Conservation (phyloP, 2,888 invertebrate genomes). For the Acrocera orbiculus region DNA sequence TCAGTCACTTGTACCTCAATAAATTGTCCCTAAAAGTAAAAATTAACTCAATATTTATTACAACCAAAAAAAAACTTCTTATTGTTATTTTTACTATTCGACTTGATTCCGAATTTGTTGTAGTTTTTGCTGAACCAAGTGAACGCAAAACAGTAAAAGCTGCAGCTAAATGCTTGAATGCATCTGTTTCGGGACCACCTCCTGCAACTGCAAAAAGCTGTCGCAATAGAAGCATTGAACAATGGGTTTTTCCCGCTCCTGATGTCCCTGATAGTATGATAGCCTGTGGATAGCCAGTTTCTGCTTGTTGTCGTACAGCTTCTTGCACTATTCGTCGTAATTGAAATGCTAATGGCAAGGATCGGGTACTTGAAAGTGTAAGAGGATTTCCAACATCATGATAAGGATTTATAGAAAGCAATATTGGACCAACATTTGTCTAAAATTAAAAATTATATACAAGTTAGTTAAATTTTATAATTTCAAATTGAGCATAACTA, state of each 20-base stretch:
- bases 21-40: constrained; percentile 60
- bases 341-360: constrained; percentile 57
- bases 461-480: background rate
- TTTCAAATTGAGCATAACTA: background rate
- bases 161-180: constrained; percentile 88
- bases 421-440: constrained; percentile 85
- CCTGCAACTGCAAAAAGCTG: constrained; percentile 88
- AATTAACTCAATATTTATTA: constrained; percentile 3
- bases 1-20: constrained; percentile 93
- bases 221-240: constrained; percentile 75
- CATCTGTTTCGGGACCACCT: constrained; percentile 87
- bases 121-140: constrained; percentile 78
- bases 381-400: constrained; percentile 73
- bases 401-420: constrained; percentile 79
- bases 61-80: no score
- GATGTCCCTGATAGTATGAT: constrained; percentile 82
- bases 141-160: constrained; percentile 87
- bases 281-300: constrained; percentile 90
- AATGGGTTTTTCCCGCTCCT: constrained; percentile 87
- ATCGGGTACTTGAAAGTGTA: constrained; percentile 64
- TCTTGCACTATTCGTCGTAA: constrained; percentile 77
- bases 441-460: constrained; percentile 32
- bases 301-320: constrained; percentile 82
- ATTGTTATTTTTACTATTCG: constrained; percentile 55
- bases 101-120: constrained; percentile 80